These are phyloP conservation scores for Hesperophylax magnus DNA, from an alignment of 1,140 invertebrate species.

Conservation along the genomic window DNA sequence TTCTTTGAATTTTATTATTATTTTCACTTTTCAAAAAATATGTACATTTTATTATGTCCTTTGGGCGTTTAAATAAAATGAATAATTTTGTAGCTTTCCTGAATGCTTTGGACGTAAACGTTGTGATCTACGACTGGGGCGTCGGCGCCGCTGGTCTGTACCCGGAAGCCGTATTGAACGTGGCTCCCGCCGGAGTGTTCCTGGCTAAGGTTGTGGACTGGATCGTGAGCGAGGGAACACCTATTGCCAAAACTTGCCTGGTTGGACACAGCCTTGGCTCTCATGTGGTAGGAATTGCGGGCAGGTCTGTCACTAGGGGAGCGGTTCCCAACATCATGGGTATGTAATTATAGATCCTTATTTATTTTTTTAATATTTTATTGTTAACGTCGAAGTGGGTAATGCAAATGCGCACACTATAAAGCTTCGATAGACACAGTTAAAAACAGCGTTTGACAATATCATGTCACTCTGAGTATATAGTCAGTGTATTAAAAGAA, in stretches of 20 bases:
- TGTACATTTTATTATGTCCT: no score
- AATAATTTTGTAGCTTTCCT: constrained; percentile 62
- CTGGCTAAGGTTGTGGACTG: constrained; percentile 71
- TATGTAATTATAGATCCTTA: neutral
- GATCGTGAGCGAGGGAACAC: constrained; percentile 59
- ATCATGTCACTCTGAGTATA: no score
- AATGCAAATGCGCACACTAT: no score
- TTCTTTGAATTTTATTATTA: no score
- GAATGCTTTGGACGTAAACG: constrained; percentile 66
- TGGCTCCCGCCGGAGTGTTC: constrained; percentile 68
- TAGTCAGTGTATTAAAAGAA: no score
- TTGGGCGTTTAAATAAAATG: no score
- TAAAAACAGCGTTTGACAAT: no score
- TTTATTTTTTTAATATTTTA: neutral
- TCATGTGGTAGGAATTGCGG: constrained; percentile 71
- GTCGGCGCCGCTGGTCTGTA: constrained; percentile 65
- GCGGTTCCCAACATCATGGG: constrained; percentile 42
- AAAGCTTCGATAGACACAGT: no score
- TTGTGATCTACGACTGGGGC: constrained; percentile 73
- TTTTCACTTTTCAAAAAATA: no score
- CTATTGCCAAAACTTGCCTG: constrained; percentile 63
- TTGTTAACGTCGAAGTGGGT: no score
- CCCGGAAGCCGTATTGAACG: constrained; percentile 66
- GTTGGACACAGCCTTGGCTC: constrained; percentile 76
- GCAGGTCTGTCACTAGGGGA: constrained; percentile 55